These are phyloP conservation scores for Arenaria interpres DNA, from an alignment of 2,113 vertebrate genomes.

Conservation along the genomic window DNA sequence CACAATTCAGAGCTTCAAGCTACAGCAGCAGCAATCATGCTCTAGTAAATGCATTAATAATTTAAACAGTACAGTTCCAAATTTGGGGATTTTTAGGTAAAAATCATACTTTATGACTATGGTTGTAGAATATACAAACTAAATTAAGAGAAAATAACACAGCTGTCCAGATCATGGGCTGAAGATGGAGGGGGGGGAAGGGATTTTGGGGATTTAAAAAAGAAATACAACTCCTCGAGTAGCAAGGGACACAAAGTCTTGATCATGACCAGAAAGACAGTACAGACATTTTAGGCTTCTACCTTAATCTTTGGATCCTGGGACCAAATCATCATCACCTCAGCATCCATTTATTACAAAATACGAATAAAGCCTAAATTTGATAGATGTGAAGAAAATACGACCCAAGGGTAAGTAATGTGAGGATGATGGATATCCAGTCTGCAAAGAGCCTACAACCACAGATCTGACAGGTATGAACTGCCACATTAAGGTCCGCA, in stretches of 20 bases:
- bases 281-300: background rate
- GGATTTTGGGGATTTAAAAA: background rate
- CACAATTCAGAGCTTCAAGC: background rate
- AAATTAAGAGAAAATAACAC: background rate
- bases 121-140: background rate
- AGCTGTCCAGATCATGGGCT: background rate
- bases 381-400: slow-evolving; percentile 46
- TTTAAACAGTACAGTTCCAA: background rate
- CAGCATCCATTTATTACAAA: slow-evolving; percentile 18
- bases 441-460: background rate
- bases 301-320: background rate
- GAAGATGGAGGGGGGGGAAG: background rate
- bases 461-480: slow-evolving; percentile 25
- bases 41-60: background rate
- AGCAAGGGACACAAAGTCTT: background rate
- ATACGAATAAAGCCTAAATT: slow-evolving; percentile 28
- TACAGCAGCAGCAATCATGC: background rate
- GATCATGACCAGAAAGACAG: background rate
- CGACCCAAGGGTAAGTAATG: background rate
- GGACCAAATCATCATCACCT: background rate
- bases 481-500: slow-evolving; percentile 8
- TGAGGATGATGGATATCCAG: slow-evolving; percentile 30
- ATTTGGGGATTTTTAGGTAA: background rate
- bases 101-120: background rate
- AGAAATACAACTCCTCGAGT: background rate